Percentiles rank a stretch among this genome's conserved stretches.
These are phyloP conservation scores for Morone saxatilis DNA, from an alignment of 2,113 vertebrate genomes.

Conservation along the genomic window DNA sequence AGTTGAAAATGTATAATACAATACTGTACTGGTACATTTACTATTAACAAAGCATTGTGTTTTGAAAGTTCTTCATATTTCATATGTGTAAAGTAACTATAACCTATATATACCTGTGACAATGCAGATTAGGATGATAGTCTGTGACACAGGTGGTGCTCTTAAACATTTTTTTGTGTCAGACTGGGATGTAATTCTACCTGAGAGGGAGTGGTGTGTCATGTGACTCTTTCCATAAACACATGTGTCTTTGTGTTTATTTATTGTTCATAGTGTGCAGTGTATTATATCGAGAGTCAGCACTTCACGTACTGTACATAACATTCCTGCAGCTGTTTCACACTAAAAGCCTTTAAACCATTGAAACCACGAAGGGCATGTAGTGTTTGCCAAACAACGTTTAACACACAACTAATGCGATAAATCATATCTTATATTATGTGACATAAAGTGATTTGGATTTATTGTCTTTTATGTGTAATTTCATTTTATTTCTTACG, in stretches of 20 bases:
- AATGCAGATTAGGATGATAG: background rate
- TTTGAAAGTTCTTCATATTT: background rate
- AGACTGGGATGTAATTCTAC: conserved; percentile 31
- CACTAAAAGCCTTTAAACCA: background rate
- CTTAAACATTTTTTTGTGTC: conserved; percentile 25
- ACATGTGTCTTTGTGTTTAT: background rate
- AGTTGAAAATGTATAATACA: too few species aligned
- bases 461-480: background rate
- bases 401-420: background rate
- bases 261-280: background rate
- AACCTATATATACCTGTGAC: background rate
- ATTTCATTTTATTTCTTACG: background rate
- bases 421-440: background rate
- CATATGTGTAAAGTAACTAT: background rate
- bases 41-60: too few species aligned
- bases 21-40: too few species aligned
- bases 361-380: background rate
- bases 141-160: background rate
- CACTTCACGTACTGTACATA: background rate
- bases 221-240: background rate
- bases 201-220: conserved; percentile 18
- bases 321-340: background rate
- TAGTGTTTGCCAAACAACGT: background rate
- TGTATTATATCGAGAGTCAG: background rate
- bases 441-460: background rate